Evolutionary conservation across 2,113 vertebrate genomes (phyloP).

Genomic region (Crotalus tigris): DNA sequence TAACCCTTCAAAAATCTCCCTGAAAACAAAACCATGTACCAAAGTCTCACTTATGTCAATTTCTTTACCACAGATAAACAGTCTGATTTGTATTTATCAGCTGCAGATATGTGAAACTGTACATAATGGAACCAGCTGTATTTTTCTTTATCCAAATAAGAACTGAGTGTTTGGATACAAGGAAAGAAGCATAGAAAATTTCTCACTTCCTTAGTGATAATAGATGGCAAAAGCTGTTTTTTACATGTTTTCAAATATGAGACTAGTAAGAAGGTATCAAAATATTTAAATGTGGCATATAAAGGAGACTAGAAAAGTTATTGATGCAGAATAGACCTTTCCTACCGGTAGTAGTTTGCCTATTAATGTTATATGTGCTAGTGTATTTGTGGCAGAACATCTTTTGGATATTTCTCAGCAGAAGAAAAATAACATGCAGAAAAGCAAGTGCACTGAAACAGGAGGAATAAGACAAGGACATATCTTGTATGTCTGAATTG

Average conservation of each 20-base stretch:
- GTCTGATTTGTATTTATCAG: not conserved
- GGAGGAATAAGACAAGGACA: not conserved
- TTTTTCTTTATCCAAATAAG: not conserved
- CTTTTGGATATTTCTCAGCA: not conserved
- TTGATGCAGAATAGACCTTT: not conserved
- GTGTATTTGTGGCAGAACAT: not conserved
- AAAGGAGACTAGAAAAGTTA: not conserved
- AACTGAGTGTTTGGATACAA: not conserved
- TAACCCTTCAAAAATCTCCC: not conserved
- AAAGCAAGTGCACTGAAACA: not conserved
- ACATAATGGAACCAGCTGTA: not conserved
- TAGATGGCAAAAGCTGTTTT: not conserved
- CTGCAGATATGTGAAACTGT: not conserved
- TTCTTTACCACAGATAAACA: not conserved
- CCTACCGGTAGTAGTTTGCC: not conserved
- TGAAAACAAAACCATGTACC: not conserved
- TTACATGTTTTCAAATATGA: not conserved
- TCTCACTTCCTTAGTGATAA: not conserved
- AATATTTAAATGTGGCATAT: not conserved
- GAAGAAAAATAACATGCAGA: not conserved
- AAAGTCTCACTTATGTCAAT: not conserved
- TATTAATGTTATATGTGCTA: conserved; percentile 13
- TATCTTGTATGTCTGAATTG: conserved; percentile 26
- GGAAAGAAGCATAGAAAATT: not conserved
- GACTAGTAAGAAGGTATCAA: not conserved